A percentile compares a stretch with the other conserved stretches of the same genome.
These are phyloP conservation scores for Tridacna crocea DNA, from an alignment of 2,888 invertebrate species.

Conservation along the genomic window DNA sequence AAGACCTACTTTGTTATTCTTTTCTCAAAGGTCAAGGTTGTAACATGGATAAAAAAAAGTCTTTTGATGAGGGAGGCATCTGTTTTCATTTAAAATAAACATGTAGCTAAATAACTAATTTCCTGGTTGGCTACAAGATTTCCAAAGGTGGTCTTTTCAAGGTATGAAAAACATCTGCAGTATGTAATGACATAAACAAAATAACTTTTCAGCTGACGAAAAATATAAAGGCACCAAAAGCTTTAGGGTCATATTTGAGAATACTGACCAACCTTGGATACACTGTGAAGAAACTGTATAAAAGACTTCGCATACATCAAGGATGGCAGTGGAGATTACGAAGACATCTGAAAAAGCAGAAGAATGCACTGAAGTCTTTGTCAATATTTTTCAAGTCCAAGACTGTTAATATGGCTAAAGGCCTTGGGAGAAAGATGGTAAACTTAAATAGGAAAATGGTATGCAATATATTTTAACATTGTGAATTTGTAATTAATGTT, in stretches of 20 bases:
- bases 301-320: neutral
- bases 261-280: neutral
- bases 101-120: too few species aligned
- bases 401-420: neutral
- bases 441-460: constrained; percentile 1
- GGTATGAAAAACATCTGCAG: too few species aligned
- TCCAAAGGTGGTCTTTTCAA: too few species aligned
- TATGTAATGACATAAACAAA: neutral
- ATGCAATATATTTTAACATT: neutral
- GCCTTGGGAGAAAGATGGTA: neutral
- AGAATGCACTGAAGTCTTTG: neutral
- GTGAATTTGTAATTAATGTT: too few species aligned
- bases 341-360: neutral
- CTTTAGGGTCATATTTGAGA: neutral
- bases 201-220: neutral
- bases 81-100: too few species aligned
- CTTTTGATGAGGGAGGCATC: too few species aligned
- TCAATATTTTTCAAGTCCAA: neutral
- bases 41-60: too few species aligned
- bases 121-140: too few species aligned
- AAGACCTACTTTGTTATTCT: too few species aligned
- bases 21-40: too few species aligned
- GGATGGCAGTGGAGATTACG: neutral
- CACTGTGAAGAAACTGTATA: neutral
- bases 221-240: neutral